A percentile compares a stretch with the other conserved stretches of the same genome.
Conservation (phyloP, 2,113 vertebrate species). For the Centropus unirufus region DNA sequence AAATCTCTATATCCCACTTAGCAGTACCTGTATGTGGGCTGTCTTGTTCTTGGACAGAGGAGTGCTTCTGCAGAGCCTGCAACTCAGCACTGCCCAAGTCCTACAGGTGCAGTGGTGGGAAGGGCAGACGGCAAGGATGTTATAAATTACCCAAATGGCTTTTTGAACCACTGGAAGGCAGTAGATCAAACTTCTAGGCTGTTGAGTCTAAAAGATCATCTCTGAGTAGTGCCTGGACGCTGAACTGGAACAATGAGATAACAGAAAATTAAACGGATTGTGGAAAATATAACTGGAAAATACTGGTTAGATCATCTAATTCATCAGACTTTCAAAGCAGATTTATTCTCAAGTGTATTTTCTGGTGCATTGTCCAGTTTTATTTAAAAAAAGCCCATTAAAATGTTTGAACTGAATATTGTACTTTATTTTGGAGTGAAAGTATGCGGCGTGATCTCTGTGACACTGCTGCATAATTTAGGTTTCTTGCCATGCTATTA, state of each 20-base stretch:
- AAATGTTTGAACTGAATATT: conserved; percentile 41
- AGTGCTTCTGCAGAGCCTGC: background rate
- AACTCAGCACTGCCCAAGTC: background rate
- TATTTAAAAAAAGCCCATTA: conserved; percentile 35
- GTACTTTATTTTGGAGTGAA: conserved; percentile 13
- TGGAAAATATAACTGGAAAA: conserved; percentile 43
- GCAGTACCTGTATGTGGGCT: background rate
- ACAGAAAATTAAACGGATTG: background rate
- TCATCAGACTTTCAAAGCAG: conserved; percentile 30
- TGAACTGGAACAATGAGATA: conserved; percentile 48
- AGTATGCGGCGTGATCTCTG: conserved; percentile 36
- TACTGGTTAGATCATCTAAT: conserved; percentile 26
- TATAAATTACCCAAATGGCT: background rate
- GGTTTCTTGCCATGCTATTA: conserved; percentile 62
- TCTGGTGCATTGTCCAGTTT: conserved; percentile 27
- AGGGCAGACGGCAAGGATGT: background rate
- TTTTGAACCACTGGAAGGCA: background rate
- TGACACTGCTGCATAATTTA: conserved; percentile 46
- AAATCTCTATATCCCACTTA: background rate
- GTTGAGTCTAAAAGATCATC: background rate
- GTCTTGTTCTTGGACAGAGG: background rate
- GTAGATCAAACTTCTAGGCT: background rate
- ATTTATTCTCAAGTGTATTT: conserved; percentile 46
- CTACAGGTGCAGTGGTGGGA: background rate
- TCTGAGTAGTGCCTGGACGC: background rate